Percentiles rank a stretch among this genome's conserved stretches.
phyloP scores from a whole-genome alignment of 2,113 vertebrate species.

The Callorhinus ursinus region DNA sequence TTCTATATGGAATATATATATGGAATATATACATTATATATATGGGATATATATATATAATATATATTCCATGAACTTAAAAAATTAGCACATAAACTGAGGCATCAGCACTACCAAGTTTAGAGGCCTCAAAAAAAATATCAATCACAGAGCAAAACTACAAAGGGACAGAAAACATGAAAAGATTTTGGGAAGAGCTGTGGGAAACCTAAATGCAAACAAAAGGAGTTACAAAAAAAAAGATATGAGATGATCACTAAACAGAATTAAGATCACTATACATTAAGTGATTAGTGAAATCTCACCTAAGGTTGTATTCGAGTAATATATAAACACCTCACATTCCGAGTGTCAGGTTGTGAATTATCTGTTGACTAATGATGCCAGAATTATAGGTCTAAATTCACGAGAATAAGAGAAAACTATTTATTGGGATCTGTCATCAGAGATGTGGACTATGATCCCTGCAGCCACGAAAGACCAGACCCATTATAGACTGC shows the following conservation, averaged over 20 bases:
- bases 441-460: background rate
- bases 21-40: background rate
- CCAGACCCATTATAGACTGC: background rate
- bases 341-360: background rate
- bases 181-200: background rate
- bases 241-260: background rate
- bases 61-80: background rate
- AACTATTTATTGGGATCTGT: background rate
- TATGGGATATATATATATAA: background rate
- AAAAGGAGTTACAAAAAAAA: background rate
- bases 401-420: slow-evolving; percentile 5
- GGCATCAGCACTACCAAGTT: background rate
- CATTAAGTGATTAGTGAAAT: background rate
- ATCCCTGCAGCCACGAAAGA: background rate
- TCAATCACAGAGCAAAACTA: background rate
- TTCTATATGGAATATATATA: background rate
- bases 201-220: background rate
- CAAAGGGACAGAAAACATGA: background rate
- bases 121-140: background rate
- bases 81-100: background rate
- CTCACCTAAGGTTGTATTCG: background rate
- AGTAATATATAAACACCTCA: background rate
- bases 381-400: background rate
- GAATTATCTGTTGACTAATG: background rate
- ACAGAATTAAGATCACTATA: background rate